Conservation (phyloP, 2,113 vertebrate genomes). For the Meriones unguiculatus region DNA sequence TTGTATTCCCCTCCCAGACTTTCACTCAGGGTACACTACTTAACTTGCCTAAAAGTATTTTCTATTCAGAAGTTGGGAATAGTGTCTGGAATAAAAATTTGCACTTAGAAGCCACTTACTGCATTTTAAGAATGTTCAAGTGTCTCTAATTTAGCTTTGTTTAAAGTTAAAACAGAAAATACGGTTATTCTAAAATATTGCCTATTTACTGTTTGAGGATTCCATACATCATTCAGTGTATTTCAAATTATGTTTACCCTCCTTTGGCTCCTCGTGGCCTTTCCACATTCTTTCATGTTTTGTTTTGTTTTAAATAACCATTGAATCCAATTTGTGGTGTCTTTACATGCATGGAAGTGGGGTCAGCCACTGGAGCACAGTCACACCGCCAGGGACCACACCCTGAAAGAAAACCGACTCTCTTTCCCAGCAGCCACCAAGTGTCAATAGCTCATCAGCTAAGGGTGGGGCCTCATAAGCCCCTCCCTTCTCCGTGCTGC, state of each 20-base stretch:
- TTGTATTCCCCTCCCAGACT: background rate
- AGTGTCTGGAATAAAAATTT: background rate
- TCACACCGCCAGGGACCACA: background rate
- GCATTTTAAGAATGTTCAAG: background rate
- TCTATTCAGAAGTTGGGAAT: background rate
- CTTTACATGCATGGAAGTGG: background rate
- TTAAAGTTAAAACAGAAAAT: conserved; percentile 52
- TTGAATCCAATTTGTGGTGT: background rate
- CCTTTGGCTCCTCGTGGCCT: background rate
- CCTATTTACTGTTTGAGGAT: background rate
- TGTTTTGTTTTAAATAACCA: background rate
- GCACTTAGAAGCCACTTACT: background rate
- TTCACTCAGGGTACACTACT: background rate
- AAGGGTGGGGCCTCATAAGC: background rate
- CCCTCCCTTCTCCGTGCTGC: background rate
- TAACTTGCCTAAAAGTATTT: background rate
- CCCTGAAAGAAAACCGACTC: background rate
- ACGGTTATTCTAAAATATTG: background rate
- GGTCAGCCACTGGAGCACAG: background rate
- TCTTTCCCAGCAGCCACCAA: background rate
- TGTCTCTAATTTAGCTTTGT: conserved; percentile 11
- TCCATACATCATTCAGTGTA: too few species aligned
- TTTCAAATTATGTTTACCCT: background rate
- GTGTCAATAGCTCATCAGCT: background rate
- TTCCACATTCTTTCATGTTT: too few species aligned